Evolutionary conservation across 2,113 vertebrate genomes (phyloP), one percentile per base, ranked within the genome.

Genomic region (Scalopus aquaticus): DNA sequence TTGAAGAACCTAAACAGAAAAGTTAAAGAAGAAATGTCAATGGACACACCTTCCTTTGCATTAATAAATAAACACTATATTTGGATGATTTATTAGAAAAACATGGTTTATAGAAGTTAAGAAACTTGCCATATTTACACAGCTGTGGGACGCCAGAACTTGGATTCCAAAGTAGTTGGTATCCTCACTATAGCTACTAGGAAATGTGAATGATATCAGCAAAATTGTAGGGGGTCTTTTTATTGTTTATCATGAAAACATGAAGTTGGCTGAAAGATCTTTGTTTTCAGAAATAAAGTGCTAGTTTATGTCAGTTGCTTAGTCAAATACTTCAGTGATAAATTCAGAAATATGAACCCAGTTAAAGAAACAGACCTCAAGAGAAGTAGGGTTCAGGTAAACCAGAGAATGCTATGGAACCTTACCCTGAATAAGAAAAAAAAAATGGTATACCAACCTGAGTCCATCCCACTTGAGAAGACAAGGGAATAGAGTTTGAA

Each of bases 181-280:
- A 3, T 22, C 46, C 81, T 28, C 35, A 20, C 9, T 22, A 4
- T 3, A 72, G 49, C 28, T 15, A n/a, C 32, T 65, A 30, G 9
- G 54, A 95, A 65, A 72, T 42, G 3, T 19, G 16, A 3, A 32
- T 28, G 17, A 22, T n/a, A 37, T 1, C 2, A 88, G n/a, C 6
- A 26, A 60, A 51, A 58, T 7, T 2, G 9, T 16, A 79, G 28
- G 74, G 24, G 51, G 3, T 6, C 32, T 26, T 60, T 58, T 44
- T 17, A 88, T 37, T 39, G 11, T 60, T 85, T 69, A 51, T 87
- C 91, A 80, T 26, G 15, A 86, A 91, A 78, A 72, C 78, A 74
- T 12, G 28, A 91, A 89, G 56, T 16, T 80, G n/a, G 37, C 2
- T 87, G 62, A 70, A 87, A 70, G 44, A 76, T 70, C 49, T 46